Evolutionary conservation across 1,140 invertebrate species (phyloP).

Genomic region (Tigriopus japonicus): DNA sequence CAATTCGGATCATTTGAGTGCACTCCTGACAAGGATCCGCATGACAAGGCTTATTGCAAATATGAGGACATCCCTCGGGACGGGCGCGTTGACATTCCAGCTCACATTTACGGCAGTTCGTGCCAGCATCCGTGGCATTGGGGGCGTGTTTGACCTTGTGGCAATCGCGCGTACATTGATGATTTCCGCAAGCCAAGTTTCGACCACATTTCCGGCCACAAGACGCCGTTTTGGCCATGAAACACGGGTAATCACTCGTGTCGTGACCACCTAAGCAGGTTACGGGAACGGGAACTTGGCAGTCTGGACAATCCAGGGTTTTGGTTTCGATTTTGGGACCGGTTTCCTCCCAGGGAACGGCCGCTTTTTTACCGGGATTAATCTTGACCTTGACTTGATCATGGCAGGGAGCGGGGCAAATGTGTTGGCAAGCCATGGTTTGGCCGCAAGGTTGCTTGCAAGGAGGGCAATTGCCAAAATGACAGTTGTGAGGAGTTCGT

Average conservation of each 20-base stretch:
- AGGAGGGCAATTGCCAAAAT: slow-evolving; percentile 65
- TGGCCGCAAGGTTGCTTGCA: slow-evolving; percentile 54
- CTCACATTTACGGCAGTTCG: slow-evolving; percentile 50
- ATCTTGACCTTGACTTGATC: slow-evolving; percentile 44
- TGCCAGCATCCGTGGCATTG: slow-evolving; percentile 24
- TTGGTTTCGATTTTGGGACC: slow-evolving; percentile 38
- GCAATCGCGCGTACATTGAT: slow-evolving; percentile 49
- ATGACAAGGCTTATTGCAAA: slow-evolving; percentile 55
- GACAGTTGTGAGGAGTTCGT: slow-evolving; percentile 54
- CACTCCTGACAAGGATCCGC: slow-evolving; percentile 35
- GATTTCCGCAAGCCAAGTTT: slow-evolving; percentile 50
- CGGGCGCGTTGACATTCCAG: slow-evolving; percentile 42
- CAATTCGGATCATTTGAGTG: slow-evolving; percentile 42
- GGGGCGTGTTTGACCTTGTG: slow-evolving; percentile 35
- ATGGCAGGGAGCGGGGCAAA: slow-evolving; percentile 56
- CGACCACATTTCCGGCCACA: slow-evolving; percentile 53
- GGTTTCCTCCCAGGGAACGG: slow-evolving; percentile 50
- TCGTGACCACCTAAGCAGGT: slow-evolving; percentile 68
- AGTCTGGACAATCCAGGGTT: slow-evolving; percentile 34
- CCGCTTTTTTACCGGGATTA: slow-evolving; percentile 34
- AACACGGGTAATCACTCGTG: slow-evolving; percentile 49
- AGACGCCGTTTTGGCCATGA: slow-evolving; percentile 41
- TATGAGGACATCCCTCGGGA: slow-evolving; percentile 54
- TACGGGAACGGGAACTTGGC: slow-evolving; percentile 42
- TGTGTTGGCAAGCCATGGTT: slow-evolving; percentile 45